Evolutionary conservation across 1,140 invertebrate species (phyloP), one percentile per base, ranked within the genome.

Genomic region (Stenopsyche tienmushanensis): DNA sequence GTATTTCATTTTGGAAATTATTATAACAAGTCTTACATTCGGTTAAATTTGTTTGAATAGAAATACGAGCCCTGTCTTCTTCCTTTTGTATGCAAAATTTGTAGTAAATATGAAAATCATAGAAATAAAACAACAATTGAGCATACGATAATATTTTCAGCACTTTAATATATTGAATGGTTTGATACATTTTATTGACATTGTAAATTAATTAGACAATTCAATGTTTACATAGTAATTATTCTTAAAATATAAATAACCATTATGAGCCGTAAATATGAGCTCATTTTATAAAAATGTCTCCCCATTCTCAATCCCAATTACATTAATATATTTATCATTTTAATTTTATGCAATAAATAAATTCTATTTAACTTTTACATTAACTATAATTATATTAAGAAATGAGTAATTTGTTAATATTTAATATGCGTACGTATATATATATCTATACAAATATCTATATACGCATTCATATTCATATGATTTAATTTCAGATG

Each of bases 91-190:
- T 15, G 45, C 5, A 49, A 7, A 15, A 17, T 49, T 17, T 57
- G 34, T 29, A 29, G 9, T 8, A 8, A 29, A 39, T 3, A 58
- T 39, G 29, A 18, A 24, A 8, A 41, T 55, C 34, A 10, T 26
- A 26, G 23, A 59, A 68, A 68, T 68, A 45, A 68, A 68, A 68
- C 62, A 47, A 53, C 0, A 0, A 64, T 49, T 64, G 66, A 68
- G 66, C 62, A 68, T 64, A 65, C 44, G 63, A 64, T 68, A 53
- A 68, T 67, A 67, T 68, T 68, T 59, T 68, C 62, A 68, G 66
- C 66, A 68, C 62, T 68, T 68, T 67, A 67, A 64, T 59, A 25
- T 64, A 68, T 67, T 67, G 59, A 67, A 68, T 64, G 66, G 59
- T 53, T 68, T 60, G 66, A 64, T 68, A 68, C 62, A 68, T 52